phyloP scores from a whole-genome alignment of 2,113 vertebrate species.

The Nothocercus nigrocapillus region DNA sequence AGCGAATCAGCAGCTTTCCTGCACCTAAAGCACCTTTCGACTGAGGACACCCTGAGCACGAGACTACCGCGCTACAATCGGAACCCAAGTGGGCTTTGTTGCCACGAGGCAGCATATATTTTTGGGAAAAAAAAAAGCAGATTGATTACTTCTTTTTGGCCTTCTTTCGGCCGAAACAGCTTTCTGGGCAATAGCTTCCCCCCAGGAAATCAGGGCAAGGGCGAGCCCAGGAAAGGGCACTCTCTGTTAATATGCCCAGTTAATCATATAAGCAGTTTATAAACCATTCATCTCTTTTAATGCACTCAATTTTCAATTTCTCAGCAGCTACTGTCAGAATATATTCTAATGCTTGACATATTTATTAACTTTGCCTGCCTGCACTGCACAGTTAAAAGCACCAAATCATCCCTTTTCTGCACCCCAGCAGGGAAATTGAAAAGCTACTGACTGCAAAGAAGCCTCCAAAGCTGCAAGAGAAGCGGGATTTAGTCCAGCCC shows the following conservation, averaged over 20 bases:
- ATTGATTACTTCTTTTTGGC: neutral
- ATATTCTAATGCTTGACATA: neutral
- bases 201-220: neutral
- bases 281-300: conserved; percentile 12
- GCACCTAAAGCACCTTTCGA: neutral
- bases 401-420: neutral
- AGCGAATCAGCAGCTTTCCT: neutral
- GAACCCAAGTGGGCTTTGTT: neutral
- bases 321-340: neutral
- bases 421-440: neutral
- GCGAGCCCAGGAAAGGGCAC: neutral
- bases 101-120: neutral
- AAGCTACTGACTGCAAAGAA: neutral
- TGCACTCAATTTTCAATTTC: neutral
- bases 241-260: conserved; percentile 14
- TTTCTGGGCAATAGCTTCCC: neutral
- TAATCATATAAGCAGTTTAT: neutral
- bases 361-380: conserved; percentile 16
- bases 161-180: neutral
- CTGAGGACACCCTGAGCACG: neutral
- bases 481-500: neutral
- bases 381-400: neutral
- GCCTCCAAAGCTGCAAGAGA: neutral
- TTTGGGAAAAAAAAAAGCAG: neutral
- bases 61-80: neutral